These are phyloP conservation scores for Rhagonycha fulva DNA, from an alignment of 2,888 invertebrate genomes.

Conservation along the genomic window DNA sequence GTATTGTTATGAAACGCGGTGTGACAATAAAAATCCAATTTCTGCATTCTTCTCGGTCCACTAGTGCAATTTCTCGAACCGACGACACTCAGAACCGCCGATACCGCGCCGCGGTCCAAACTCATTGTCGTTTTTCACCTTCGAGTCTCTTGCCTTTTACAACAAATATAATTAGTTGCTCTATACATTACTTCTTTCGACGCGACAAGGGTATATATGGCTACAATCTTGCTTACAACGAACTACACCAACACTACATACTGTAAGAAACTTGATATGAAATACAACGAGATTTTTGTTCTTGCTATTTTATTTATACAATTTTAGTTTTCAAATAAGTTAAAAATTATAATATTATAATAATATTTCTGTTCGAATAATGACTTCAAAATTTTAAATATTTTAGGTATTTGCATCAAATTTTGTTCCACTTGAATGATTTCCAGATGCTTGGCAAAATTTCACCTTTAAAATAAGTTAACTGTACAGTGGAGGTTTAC, in stretches of 20 bases:
- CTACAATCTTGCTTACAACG: constrained; percentile 30
- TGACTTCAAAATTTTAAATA: neutral
- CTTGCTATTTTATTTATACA: constrained; percentile 11
- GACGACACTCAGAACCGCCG: constrained; percentile 37
- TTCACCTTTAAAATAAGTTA: neutral
- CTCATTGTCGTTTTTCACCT: constrained; percentile 43
- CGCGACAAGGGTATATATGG: constrained; percentile 32
- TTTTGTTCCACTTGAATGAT: neutral
- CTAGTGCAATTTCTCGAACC: constrained; percentile 32
- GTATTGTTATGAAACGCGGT: constrained; percentile 48
- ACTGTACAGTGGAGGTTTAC: neutral
- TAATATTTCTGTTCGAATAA: neutral
- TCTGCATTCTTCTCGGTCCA: constrained; percentile 48
- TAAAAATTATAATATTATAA: no score
- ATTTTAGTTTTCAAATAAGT: constrained; percentile 2
- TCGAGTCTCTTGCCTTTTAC: constrained; percentile 42
- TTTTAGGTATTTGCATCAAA: neutral
- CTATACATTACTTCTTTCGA: constrained; percentile 47
- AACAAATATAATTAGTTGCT: constrained; percentile 52
- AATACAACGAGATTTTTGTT: constrained; percentile 11
- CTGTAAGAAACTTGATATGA: constrained; percentile 28
- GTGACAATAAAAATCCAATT: constrained; percentile 54
- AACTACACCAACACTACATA: constrained; percentile 22
- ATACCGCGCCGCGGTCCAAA: constrained; percentile 32
- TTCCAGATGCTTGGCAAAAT: neutral